Percentiles rank a stretch among this genome's conserved stretches.
Conservation (phyloP, 2,888 invertebrate genomes). For the Ectemnius lituratus region DNA sequence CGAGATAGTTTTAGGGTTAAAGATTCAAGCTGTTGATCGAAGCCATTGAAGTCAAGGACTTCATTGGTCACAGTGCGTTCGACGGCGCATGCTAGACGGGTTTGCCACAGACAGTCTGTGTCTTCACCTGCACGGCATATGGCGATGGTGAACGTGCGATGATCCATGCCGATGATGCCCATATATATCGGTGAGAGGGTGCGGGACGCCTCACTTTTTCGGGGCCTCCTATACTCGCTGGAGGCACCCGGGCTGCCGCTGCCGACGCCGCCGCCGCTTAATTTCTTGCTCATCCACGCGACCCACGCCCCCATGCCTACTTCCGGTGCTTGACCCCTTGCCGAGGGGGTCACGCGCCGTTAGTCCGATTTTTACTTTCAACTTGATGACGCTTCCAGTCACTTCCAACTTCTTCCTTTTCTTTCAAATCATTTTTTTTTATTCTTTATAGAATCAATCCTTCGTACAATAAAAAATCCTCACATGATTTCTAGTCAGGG, state of each 20-base stretch:
- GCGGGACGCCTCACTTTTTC: slow-evolving; percentile 56
- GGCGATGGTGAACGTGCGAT: slow-evolving; percentile 58
- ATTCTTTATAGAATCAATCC: too few relatives aligned
- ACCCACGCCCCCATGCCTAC: slow-evolving; percentile 60
- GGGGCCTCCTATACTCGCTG: slow-evolving; percentile 41
- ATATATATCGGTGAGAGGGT: slow-evolving; percentile 20
- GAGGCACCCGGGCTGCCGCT: slow-evolving; percentile 4
- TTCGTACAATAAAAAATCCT: too few relatives aligned
- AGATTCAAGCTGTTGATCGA: too few relatives aligned
- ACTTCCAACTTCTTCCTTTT: too few relatives aligned
- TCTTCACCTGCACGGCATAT: slow-evolving; percentile 75
- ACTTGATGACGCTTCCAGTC: too few relatives aligned
- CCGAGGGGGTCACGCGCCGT: slow-evolving; percentile 68
- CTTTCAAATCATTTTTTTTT: too few relatives aligned
- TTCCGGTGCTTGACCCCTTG: slow-evolving; percentile 74
- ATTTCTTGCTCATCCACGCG: slow-evolving; percentile 67
- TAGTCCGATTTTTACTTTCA: slow-evolving; percentile 42
- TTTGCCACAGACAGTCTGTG: slow-evolving; percentile 44
- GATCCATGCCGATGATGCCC: slow-evolving; percentile 37
- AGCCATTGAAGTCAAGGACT: too few relatives aligned
- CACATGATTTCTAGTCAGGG: too few relatives aligned
- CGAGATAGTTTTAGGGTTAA: too few relatives aligned
- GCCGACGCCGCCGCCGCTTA: slow-evolving; percentile 35
- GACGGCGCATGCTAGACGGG: slow-evolving; percentile 1
- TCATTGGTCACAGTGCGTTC: too few relatives aligned